Evolutionary conservation across 1,140 invertebrate genomes (phyloP).

Genomic region (Zaprionus camerounensis): DNA sequence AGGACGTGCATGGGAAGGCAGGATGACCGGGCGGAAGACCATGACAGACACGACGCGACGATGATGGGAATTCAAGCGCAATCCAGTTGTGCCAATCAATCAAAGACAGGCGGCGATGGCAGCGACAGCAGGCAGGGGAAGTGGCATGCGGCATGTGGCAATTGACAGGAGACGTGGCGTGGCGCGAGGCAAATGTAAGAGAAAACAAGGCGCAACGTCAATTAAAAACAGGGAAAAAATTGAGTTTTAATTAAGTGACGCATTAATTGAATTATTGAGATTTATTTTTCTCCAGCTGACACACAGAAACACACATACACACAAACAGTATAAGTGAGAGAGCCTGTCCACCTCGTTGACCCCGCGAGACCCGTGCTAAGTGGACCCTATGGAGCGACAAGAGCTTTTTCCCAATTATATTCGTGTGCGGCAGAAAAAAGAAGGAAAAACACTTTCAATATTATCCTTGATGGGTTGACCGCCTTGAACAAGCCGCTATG

Average conservation of each 20-base stretch:
- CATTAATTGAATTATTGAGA: constrained; percentile 80
- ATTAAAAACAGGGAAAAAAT: constrained; percentile 75
- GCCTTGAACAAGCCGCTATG: background rate
- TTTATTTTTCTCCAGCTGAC: constrained; percentile 56
- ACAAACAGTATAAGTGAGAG: background rate
- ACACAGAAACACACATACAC: background rate
- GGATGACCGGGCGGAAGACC: background rate
- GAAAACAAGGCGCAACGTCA: constrained; percentile 61
- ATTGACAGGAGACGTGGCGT: background rate
- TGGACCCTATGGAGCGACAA: background rate
- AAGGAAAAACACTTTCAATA: constrained; percentile 35
- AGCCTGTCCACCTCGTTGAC: background rate
- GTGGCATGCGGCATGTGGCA: constrained; percentile 1
- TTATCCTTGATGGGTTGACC: constrained; percentile 21
- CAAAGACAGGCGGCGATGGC: constrained; percentile 15
- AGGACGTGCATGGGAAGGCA: background rate
- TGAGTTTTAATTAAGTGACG: constrained; percentile 80
- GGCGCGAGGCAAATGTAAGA: constrained; percentile 14
- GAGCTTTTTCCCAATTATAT: constrained; percentile 40
- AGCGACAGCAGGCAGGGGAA: background rate
- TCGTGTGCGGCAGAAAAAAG: constrained; percentile 6
- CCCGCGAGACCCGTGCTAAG: background rate
- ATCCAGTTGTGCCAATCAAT: constrained; percentile 55
- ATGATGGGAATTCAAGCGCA: constrained; percentile 26
- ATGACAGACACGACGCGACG: background rate